Percentiles rank a stretch among this genome's conserved stretches.
These are phyloP conservation scores for Clarias platycephalus DNA, from an alignment of 2,797 vertebrate genomes.

Conservation along the genomic window DNA sequence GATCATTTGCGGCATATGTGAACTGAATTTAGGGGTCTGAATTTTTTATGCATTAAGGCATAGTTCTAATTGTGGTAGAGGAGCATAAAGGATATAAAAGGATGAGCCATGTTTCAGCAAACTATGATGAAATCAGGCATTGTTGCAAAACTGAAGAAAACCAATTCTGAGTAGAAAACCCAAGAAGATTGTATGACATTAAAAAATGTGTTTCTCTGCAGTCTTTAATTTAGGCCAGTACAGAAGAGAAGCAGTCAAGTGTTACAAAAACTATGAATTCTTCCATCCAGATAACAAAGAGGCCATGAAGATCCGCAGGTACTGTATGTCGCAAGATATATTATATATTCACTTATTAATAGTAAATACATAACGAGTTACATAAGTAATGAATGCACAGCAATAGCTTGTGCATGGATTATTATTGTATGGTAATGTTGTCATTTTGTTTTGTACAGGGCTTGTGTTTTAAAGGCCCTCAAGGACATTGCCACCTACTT, in stretches of 20 bases:
- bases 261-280: conserved; percentile 88
- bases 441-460: conserved; percentile 67
- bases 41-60: background rate
- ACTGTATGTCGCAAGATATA: conserved; percentile 66
- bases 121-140: background rate
- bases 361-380: background rate
- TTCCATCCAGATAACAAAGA: conserved; percentile 87
- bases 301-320: conserved; percentile 85
- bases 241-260: conserved; percentile 84
- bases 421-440: conserved; percentile 15
- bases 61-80: background rate
- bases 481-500: conserved; percentile 83
- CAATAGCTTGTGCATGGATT: background rate
- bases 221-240: conserved; percentile 94
- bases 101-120: background rate
- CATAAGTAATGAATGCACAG: background rate
- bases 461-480: conserved; percentile 83
- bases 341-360: background rate
- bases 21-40: background rate
- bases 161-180: background rate
- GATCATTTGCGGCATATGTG: background rate
- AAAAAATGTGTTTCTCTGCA: conserved; percentile 51
- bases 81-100: background rate
- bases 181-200: background rate
- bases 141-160: background rate